A percentile compares a stretch with the other conserved stretches of the same genome.
Evolutionary conservation across 2,888 invertebrate species (phyloP).

Genomic region (Drosophila borborema): DNA sequence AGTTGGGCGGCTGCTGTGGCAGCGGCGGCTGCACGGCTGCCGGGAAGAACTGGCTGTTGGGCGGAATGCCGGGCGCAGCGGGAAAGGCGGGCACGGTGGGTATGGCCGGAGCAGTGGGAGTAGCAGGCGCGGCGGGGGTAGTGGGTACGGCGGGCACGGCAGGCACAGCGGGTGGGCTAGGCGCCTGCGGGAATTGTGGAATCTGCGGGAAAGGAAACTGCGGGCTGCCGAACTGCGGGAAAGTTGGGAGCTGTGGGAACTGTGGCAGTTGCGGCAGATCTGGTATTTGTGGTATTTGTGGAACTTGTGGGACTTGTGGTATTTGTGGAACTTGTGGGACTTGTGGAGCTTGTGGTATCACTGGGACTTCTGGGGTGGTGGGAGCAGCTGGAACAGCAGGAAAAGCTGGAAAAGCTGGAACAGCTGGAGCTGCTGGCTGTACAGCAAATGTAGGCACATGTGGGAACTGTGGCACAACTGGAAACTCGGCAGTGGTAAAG

Average conservation of each 20-base stretch:
- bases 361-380: conserved; percentile 47
- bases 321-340: conserved; percentile 29
- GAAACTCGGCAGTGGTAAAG: conserved; percentile 50
- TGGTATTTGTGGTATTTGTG: conserved; percentile 33
- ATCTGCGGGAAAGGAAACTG: conserved; percentile 40
- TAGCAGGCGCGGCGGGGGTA: conserved; percentile 24
- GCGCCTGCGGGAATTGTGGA: conserved; percentile 38
- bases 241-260: conserved; percentile 8
- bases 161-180: conserved; percentile 17
- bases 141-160: conserved; percentile 28
- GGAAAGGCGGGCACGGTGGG: conserved; percentile 30
- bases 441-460: conserved; percentile 63
- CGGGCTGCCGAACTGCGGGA: conserved; percentile 26
- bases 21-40: conserved; percentile 76
- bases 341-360: conserved; percentile 33
- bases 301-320: conserved; percentile 26
- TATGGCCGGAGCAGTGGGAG: conserved; percentile 28
- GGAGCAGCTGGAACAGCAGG: conserved; percentile 48
- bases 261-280: conserved; percentile 28
- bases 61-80: conserved; percentile 36
- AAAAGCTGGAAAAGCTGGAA: conserved; percentile 1
- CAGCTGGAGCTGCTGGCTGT: conserved; percentile 43
- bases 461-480: conserved; percentile 35
- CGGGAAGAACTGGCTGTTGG: conserved; percentile 66
- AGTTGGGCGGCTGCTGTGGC: conserved; percentile 76